Evolutionary conservation across 2,797 vertebrate genomes (phyloP).

Genomic region (Urocyon cinereoargenteus): DNA sequence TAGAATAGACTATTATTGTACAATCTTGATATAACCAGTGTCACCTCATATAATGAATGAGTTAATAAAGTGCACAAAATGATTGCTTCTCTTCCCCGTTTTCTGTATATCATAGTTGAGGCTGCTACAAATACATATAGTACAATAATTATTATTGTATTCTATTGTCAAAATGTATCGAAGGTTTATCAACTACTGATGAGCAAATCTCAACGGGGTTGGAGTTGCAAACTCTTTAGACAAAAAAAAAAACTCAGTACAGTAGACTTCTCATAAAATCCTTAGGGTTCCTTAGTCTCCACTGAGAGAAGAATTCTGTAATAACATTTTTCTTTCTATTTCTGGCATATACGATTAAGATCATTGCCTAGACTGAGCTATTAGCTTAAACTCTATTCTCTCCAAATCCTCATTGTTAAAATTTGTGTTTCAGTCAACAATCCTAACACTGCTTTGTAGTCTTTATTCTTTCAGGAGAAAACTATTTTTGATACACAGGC

Average conservation of each 20-base stretch:
- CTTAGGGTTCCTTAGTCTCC: constrained; percentile 58
- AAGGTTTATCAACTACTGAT: constrained; percentile 65
- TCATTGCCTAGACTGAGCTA: constrained; percentile 54
- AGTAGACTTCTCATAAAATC: constrained; percentile 63
- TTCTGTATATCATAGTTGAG: constrained; percentile 57
- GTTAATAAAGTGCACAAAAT: constrained; percentile 80
- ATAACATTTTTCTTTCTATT: constrained; percentile 48
- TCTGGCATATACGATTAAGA: constrained; percentile 52
- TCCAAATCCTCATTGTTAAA: constrained; percentile 22
- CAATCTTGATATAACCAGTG: constrained; percentile 77
- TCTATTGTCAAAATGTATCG: constrained; percentile 76
- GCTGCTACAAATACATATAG: constrained; percentile 46
- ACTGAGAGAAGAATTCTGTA: constrained; percentile 56
- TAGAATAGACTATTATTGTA: constrained; percentile 68
- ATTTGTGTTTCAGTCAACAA: constrained; percentile 43
- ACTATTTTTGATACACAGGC: neutral
- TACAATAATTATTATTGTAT: constrained; percentile 69
- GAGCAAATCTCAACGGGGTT: constrained; percentile 66
- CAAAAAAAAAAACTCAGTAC: neutral
- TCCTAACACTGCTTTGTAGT: neutral
- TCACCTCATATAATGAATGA: constrained; percentile 79
- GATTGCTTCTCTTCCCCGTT: constrained; percentile 40
- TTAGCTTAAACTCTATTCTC: constrained; percentile 48
- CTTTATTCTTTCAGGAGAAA: constrained; percentile 68
- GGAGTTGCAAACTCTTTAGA: constrained; percentile 49